Base-by-base conservation (phyloP, 2,113 vertebrate species). In the Oncorhynchus nerka region DNA sequence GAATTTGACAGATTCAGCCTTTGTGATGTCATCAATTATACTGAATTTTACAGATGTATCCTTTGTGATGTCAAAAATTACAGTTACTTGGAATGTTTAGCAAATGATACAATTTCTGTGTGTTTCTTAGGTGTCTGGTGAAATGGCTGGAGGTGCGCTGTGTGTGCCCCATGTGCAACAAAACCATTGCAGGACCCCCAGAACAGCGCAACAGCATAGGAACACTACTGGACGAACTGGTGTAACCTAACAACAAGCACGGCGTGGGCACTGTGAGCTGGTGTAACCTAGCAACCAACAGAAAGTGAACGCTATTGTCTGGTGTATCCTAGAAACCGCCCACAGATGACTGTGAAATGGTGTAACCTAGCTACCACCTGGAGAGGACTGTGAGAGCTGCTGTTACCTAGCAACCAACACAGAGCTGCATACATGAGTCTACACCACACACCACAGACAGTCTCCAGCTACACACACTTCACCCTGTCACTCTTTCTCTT, bases 141-240 rank as follows among this genome's bases (percentile, higher is more conserved):
- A 94, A 94, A 71, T 93, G 93, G 92, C 75, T 94, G 83, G 92
- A 94, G 88, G 92, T 94, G 16, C 92, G 92, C 55, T 93, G 92
- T 6, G 90, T 92, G 20, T 94, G 93, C 76, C 93, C 92, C 70
- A 93, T 93, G 93, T 94, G 93, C 78, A 94, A 93, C 87, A 93
- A 93, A 74, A 91, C 89, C 67, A 93, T 93, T 65, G 83, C 89
- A 0, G 85, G 86, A 16, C 90, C 90, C 32, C 89, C 89, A 0
- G 91, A 93, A 83, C 90, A 87, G 81, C 92, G 89, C 76, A 91
- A 93, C 84, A 91, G 88, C 87, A 90, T 92, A 79, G 91, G 91
- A 69, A 91, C 89, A 49, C 87, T 92, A 68, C 85, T 92, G 80
- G 89, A 92, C 68, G 89, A 92, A 83, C 88, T 92, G 74, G 91